phyloP scores from a whole-genome alignment of 2,888 invertebrate species.

The Agonopterix subpropinquella region DNA sequence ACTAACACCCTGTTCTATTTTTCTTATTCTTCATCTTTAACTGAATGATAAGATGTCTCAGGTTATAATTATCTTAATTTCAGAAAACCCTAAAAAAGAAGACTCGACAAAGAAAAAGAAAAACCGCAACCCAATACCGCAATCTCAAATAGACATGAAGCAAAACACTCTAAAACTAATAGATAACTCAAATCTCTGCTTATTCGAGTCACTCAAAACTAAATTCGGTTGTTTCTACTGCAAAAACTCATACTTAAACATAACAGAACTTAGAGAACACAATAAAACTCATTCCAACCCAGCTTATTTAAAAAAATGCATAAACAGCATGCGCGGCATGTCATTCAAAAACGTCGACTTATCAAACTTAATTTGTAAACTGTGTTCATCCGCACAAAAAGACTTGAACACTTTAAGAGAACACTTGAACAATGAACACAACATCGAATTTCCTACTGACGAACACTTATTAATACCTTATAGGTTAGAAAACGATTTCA shows the following conservation, averaged over 20 bases:
- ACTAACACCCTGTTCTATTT: too few species aligned
- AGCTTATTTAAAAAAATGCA: conserved; percentile 11
- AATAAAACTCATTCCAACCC: conserved; percentile 21
- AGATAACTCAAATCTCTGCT: conserved; percentile 41
- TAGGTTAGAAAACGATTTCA: conserved; percentile 23
- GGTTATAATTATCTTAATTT: neutral
- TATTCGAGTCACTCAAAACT: conserved; percentile 36
- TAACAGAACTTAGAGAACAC: conserved; percentile 31
- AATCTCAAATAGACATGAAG: conserved; percentile 13
- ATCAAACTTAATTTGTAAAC: conserved; percentile 32
- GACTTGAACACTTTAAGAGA: conserved; percentile 22
- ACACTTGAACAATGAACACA: conserved; percentile 31
- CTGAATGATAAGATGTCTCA: too few species aligned
- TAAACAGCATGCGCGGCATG: conserved; percentile 26
- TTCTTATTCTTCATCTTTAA: too few species aligned
- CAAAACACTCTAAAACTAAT: conserved; percentile 40
- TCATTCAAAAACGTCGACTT: conserved; percentile 40
- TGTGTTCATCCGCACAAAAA: conserved; percentile 22
- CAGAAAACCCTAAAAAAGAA: conserved; percentile 9
- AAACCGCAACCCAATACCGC: conserved; percentile 1
- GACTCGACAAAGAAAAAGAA: neutral
- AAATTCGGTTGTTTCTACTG: conserved; percentile 42
- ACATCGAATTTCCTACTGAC: conserved; percentile 19
- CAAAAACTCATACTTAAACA: conserved; percentile 25
- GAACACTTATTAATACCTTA: conserved; percentile 38